phyloP scores from a whole-genome alignment of 1,140 invertebrate genomes.

The Oryctes rhinoceros region DNA sequence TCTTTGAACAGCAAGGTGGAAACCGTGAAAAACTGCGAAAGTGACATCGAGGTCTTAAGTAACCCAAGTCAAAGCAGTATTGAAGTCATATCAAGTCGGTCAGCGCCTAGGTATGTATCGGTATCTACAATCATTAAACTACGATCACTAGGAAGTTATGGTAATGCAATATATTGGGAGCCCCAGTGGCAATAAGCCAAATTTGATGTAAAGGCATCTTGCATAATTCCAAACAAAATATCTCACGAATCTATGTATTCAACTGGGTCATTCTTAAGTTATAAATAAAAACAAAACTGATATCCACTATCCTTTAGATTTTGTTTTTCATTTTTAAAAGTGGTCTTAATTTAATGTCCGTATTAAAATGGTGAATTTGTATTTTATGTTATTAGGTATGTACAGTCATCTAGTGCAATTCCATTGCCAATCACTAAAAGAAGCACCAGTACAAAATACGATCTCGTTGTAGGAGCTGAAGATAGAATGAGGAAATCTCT shows the following conservation, averaged over 20 bases:
- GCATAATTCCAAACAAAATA: no score
- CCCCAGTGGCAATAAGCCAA: no score
- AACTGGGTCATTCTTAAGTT: no score
- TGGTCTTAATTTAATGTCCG: background rate
- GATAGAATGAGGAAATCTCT: conserved; percentile 27
- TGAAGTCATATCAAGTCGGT: conserved; percentile 42
- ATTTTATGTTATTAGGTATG: conserved; percentile 14
- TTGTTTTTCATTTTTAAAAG: no score
- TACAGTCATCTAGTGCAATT: conserved; percentile 39
- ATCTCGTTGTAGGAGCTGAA: conserved; percentile 24
- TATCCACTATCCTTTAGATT: no score
- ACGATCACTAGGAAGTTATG: no score
- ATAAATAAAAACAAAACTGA: no score
- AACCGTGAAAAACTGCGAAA: conserved; percentile 39
- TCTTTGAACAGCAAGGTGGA: conserved; percentile 32
- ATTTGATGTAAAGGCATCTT: no score
- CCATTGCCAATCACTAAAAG: background rate
- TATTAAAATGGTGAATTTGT: background rate
- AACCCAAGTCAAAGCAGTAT: conserved; percentile 47
- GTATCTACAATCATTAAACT: no score
- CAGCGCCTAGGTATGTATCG: conserved; percentile 7
- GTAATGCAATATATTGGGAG: no score
- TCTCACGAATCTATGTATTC: no score
- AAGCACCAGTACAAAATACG: conserved; percentile 31
- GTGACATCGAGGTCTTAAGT: conserved; percentile 45